Base-by-base conservation (phyloP, 2,113 vertebrate species). In the Acanthisitta chloris region DNA sequence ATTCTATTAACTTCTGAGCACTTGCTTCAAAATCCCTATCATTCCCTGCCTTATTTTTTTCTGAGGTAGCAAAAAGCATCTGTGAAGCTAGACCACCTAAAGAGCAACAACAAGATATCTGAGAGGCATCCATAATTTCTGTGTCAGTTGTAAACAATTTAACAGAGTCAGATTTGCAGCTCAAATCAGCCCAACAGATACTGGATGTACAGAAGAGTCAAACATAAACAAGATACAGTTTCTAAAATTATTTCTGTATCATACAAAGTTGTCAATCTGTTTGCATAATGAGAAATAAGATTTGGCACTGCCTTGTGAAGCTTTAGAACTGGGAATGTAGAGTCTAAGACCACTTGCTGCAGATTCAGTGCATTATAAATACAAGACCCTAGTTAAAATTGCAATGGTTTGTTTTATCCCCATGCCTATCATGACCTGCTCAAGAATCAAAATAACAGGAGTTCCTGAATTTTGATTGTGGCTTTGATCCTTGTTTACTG, bases 1-100 rank as follows among this genome's bases (percentile, higher is more conserved):
- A 85, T 51, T 94, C 64, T 72, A 29, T 95, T 96, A 94, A 52
- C 67, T 96, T 96, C 48, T 81, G 42, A 96, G 77, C 10, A 43
- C 45, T 92, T 86, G 4, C 13, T 86, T 94, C 81, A 92, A 96
- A 97, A 94, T 66, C 17, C 48, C 26, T 96, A 51, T 96, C 26
- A 91, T 86, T 38, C 8, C 15, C 23, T 87, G 12, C 0, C n/a
- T n/a, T n/a, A n/a, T 29, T 81, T 72, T 42, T 92, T 88, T 26
- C 36, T 93, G 57, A 94, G 23, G 80, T 77, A 84, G 71, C 65
- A 95, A 96, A 93, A 95, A 42, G 49, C 9, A 70, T 81, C 51
- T 72, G 25, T 70, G 67, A 97, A 78, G 34, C 94, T 69, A 97
- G 64, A 69, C 11, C 36, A 64, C 84, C 43, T 61, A 84, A 96